phyloP scores from a whole-genome alignment of 2,888 invertebrate genomes.

The Cyclophora punctaria region DNA sequence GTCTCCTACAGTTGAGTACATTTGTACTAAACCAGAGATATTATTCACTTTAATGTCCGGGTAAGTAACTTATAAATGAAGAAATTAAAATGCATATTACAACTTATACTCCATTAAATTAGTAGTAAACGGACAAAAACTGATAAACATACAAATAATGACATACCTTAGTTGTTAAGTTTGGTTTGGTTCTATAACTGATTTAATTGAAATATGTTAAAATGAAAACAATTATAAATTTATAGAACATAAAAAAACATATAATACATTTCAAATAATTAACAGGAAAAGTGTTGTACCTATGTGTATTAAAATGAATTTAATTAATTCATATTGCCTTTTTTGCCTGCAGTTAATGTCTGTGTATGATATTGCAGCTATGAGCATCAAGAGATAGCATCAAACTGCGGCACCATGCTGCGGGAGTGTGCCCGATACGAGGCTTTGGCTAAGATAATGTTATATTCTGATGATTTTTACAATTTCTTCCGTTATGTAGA shows the following conservation, averaged over 20 bases:
- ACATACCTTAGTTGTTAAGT: too few species aligned
- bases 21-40: constrained; percentile 98
- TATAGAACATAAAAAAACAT: background rate
- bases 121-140: too few species aligned
- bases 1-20: constrained; percentile 98
- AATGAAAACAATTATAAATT: background rate
- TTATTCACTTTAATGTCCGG: constrained; percentile 97
- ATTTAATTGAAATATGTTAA: too few species aligned
- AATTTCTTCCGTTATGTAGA: constrained; percentile 99
- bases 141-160: too few species aligned
- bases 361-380: constrained; percentile 78
- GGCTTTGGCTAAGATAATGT: constrained; percentile 98
- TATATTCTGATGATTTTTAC: constrained; percentile 98
- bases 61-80: constrained; percentile 50
- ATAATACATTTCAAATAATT: background rate
- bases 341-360: background rate
- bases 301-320: background rate
- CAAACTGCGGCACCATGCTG: constrained; percentile 99
- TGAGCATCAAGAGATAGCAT: constrained; percentile 98
- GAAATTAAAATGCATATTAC: too few species aligned
- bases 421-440: constrained; percentile 99
- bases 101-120: too few species aligned
- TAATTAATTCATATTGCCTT: background rate
- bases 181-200: too few species aligned
- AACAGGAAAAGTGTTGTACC: background rate